Evolutionary conservation across 2,113 vertebrate species (phyloP), one percentile per base, ranked within the genome.

Genomic region (Hirundichthys speculiger): DNA sequence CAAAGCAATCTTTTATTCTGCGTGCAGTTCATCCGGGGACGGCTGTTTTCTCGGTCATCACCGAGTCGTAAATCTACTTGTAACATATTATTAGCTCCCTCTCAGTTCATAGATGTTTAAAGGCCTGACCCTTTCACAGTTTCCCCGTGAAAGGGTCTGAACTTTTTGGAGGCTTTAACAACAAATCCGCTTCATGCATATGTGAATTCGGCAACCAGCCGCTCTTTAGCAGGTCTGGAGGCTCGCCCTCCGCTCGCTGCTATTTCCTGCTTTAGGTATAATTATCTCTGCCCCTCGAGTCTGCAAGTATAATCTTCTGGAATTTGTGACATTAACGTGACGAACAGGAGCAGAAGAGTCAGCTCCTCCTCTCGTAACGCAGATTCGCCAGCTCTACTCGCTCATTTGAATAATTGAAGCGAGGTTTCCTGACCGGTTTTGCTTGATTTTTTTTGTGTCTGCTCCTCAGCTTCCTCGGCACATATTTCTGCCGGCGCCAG

Each of bases 201-300:
- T 71, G 60, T 52, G 52, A 78, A 78, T 64, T 69, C 64, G 70
- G 41, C 54, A 66, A 47, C 54, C 54, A 65, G 62, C 52, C 73
- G 14, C 70, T 82, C 63, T 79, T 38, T 34, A 57, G 42, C 74
- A 60, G 65, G 71, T 84, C 83, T 65, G 64, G 73, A 68, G 63
- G 55, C 61, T 77, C 51, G 49, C 54, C 72, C 82, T 81, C 69
- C 74, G 52, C 79, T 61, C 2, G 40, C 80, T 75, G 79, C 78
- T 86, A 84, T 88, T 86, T 89, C 88, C 83, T 88, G 67, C 73
- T 59, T 66, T 6, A 62, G 82, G 77, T 86, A 82, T 89, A 89
- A 86, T 90, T 90, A 89, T 84, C 77, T 70, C 50, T 61, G 60
- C 65, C 81, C 79, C 71, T 54, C 45, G 64, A 85, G 77, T 67